Conservation (phyloP, 2,888 invertebrate species). For the Bimastos eiseni region DNA sequence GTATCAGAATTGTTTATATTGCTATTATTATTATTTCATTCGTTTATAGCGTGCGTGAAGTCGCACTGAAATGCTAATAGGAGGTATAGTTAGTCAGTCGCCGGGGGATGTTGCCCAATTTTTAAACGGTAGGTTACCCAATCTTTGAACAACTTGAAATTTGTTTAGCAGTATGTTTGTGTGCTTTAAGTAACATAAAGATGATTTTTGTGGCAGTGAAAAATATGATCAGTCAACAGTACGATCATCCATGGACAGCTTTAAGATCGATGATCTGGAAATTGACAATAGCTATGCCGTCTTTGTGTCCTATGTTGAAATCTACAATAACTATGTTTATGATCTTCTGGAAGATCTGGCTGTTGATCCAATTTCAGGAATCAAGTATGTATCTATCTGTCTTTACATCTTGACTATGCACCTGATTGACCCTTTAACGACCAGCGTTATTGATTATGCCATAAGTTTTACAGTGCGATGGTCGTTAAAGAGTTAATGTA, state of each 20-base stretch:
- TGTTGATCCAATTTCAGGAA: constrained; percentile 58
- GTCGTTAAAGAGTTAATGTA: no score
- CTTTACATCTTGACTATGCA: neutral
- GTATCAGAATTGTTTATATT: no score
- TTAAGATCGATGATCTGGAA: constrained; percentile 69
- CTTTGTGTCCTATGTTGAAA: constrained; percentile 92
- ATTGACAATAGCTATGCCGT: constrained; percentile 85
- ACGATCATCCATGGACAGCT: neutral
- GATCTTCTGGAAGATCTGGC: constrained; percentile 84
- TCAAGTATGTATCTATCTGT: constrained; percentile 52
- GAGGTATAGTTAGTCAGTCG: no score
- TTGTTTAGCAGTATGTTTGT: neutral
- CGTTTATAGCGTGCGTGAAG: no score
- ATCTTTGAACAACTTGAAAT: neutral
- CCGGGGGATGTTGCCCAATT: no score
- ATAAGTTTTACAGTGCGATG: no score
- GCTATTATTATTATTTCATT: no score
- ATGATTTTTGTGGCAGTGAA: constrained; percentile 22
- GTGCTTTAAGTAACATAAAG: neutral
- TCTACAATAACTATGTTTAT: constrained; percentile 94
- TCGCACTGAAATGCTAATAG: no score
- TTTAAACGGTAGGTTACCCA: neutral
- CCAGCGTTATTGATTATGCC: no score
- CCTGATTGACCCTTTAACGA: no score
- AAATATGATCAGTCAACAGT: neutral